These are phyloP conservation scores for Mohoua ochrocephala DNA, from an alignment of 2,113 vertebrate genomes.

Conservation along the genomic window DNA sequence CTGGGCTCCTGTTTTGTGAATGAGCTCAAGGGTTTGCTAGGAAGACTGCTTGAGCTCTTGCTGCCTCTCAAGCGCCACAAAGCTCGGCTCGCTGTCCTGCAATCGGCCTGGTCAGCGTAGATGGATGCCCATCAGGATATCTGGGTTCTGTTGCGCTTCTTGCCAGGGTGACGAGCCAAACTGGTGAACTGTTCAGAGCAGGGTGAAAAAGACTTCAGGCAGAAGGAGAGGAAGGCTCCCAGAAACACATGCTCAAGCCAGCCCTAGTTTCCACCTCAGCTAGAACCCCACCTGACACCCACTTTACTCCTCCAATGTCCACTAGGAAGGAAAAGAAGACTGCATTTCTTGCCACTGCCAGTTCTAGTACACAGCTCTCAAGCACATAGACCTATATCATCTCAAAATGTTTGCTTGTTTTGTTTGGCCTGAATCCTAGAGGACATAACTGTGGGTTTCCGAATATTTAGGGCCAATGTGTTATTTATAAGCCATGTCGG, in stretches of 20 bases:
- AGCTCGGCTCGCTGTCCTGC: not conserved
- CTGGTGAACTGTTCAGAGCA: not conserved
- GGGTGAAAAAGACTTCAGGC: not conserved
- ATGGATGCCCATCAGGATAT: not conserved
- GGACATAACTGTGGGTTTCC: conserved; percentile 54
- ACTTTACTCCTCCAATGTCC: not conserved
- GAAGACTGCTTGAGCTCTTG: not conserved
- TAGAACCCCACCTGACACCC: not conserved
- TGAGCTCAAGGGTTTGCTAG: not conserved
- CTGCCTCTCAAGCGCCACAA: not conserved
- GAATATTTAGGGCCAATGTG: conserved; percentile 54
- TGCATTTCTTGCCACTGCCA: not conserved
- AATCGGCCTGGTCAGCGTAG: rapidly evolving
- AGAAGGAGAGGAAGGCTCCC: not conserved
- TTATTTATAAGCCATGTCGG: conserved; percentile 54
- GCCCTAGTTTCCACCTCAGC: not conserved
- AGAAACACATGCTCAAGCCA: not conserved
- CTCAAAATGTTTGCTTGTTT: conserved; percentile 8
- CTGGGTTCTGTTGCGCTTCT: not conserved
- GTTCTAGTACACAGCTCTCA: not conserved
- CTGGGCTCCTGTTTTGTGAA: not conserved
- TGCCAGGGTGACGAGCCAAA: not conserved
- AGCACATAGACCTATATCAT: not conserved
- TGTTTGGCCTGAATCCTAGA: conserved; percentile 43
- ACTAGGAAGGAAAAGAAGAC: not conserved